Evolutionary conservation across 2,797 vertebrate genomes (phyloP).

Genomic region (Clamator glandarius): DNA sequence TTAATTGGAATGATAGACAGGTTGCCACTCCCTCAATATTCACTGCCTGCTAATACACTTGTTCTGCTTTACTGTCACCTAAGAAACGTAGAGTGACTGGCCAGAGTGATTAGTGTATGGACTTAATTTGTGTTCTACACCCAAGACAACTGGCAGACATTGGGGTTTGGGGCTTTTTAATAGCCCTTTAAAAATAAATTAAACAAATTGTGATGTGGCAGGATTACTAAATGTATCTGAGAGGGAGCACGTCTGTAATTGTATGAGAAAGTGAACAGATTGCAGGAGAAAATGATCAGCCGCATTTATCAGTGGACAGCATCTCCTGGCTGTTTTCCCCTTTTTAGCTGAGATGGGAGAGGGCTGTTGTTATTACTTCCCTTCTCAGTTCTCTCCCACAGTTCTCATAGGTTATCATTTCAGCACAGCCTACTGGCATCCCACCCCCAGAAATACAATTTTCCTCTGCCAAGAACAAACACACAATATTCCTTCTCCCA

Average conservation of each 20-base stretch:
- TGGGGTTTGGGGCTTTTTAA: fast-evolving
- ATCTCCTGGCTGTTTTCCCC: neutral
- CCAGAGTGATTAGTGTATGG: neutral
- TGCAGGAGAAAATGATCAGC: neutral
- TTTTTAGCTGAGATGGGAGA: neutral
- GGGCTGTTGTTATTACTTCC: neutral
- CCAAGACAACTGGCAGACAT: neutral
- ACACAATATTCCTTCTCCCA: neutral
- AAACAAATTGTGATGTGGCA: neutral
- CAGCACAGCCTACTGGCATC: neutral
- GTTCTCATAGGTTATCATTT: neutral
- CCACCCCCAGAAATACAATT: neutral
- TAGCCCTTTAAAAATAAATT: neutral
- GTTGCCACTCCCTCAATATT: neutral
- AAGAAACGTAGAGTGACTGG: neutral
- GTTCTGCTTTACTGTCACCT: neutral
- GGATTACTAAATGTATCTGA: neutral
- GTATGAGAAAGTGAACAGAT: neutral
- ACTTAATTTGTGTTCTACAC: neutral
- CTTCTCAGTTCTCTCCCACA: neutral
- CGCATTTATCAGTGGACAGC: neutral
- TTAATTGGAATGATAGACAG: neutral
- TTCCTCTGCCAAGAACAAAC: neutral
- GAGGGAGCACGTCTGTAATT: neutral
- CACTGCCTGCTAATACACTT: neutral